A percentile compares a stretch with the other conserved stretches of the same genome.
Conservation (phyloP, 2,888 invertebrate genomes). For the Euspilapteryx auroguttella region DNA sequence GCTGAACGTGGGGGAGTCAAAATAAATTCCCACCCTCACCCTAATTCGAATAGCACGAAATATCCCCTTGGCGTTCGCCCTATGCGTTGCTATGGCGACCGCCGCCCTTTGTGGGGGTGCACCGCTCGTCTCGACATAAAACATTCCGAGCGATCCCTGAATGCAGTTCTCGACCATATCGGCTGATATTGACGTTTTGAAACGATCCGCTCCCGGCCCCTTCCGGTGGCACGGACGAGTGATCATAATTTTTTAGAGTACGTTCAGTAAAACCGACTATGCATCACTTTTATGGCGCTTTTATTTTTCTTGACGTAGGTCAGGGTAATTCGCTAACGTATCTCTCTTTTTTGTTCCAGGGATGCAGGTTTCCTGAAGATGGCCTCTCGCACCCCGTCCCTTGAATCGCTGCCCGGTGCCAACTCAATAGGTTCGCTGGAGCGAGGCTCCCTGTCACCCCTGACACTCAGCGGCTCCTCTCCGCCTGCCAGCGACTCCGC, state of each 20-base stretch:
- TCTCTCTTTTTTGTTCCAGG: conserved; percentile 64
- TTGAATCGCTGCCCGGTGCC: conserved; percentile 89
- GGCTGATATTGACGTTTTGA: conserved; percentile 32
- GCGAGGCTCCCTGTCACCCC: conserved; percentile 78
- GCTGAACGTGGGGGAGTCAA: conserved; percentile 36
- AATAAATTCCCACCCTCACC: conserved; percentile 50
- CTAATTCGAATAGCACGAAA: conserved; percentile 32
- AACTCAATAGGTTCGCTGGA: conserved; percentile 90
- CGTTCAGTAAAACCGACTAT: conserved; percentile 35
- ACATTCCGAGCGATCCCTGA: conserved; percentile 19
- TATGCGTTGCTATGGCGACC: conserved; percentile 29
- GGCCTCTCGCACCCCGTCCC: conserved; percentile 91
- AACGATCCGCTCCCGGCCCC: conserved; percentile 18
- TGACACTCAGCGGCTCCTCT: conserved; percentile 85
- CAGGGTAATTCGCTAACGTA: too few species aligned
- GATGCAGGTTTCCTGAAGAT: conserved; percentile 90
- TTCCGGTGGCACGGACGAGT: conserved; percentile 22
- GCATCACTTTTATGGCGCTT: conserved; percentile 34
- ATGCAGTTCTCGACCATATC: conserved; percentile 22
- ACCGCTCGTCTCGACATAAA: conserved; percentile 14
- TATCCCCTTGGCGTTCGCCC: conserved; percentile 37
- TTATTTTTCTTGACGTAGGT: conserved; percentile 22
- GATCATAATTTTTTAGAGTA: conserved; percentile 30
- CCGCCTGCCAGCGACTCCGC: conserved; percentile 85
- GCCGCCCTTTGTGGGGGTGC: conserved; percentile 23